Evolutionary conservation across 2,797 vertebrate genomes (phyloP), one percentile per base, ranked within the genome.

Genomic region (Tapera naevia): DNA sequence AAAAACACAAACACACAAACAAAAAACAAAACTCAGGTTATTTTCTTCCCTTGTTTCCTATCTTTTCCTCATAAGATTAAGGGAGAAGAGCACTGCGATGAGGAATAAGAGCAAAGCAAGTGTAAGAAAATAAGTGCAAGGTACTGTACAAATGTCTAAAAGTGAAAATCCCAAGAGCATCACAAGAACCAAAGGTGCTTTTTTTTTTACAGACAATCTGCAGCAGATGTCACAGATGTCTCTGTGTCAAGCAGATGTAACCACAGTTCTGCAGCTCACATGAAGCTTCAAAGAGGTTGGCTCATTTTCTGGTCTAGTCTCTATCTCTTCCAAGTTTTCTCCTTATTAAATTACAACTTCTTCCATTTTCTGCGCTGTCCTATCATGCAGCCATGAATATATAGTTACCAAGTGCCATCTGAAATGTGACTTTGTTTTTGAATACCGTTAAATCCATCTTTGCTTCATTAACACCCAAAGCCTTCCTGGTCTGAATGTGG

Each of bases 21-120:
- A 1, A 17, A 17, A 5, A 0, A n/a, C n/a, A n/a, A n/a, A n/a
- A n/a, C n/a, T n/a, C 10, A 51, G 9, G 2, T 1, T 17, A 2
- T 16, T 6, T 81, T 57, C 14, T 4, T 46, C 4, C 7, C 5
- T 53, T 19, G 17, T 76, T 65, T 73, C 23, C 39, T 60, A 7
- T 28, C 5, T 6, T 72, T 71, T 60, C 11, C 11, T 93, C 11
- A 28, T 50, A 62, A 82, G 19, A 27, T 33, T 19, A 87, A 79
- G 33, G 15, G 9, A 74, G 21, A 37, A 30, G 8, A 69, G 9
- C 37, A 22, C 13, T 18, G 10, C 35, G 23, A 43, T 64, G 32
- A 60, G 23, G 69, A 79, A 33, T 13, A 33, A 30, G 35, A 74
- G 17, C 13, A 69, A 70, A 56, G 17, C 32, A 46, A n/a, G n/a